Conservation (phyloP, 1,140 invertebrate species). For the Uloborus diversus region DNA sequence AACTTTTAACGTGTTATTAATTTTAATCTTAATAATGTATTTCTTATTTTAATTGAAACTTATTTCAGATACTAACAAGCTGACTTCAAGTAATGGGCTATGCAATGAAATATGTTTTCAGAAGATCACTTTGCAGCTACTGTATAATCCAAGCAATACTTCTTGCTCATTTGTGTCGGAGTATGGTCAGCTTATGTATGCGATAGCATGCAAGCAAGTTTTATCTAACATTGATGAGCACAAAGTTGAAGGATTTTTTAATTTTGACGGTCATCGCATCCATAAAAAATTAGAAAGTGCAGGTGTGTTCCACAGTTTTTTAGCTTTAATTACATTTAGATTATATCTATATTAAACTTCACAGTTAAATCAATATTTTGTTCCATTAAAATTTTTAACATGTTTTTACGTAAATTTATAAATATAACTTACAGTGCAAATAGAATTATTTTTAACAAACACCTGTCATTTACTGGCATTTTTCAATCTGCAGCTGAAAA, state of each 20-base stretch:
- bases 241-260: slow-evolving; percentile 45
- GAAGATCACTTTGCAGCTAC: slow-evolving; percentile 36
- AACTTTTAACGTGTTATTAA: not conserved
- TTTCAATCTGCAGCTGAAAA: too few relatives aligned
- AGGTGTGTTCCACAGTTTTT: too few relatives aligned
- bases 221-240: slow-evolving; percentile 55
- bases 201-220: slow-evolving; percentile 53
- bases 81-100: not conserved
- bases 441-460: too few relatives aligned
- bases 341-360: too few relatives aligned
- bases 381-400: too few relatives aligned
- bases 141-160: slow-evolving; percentile 31
- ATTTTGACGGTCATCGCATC: slow-evolving; percentile 49
- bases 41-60: not conserved
- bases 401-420: too few relatives aligned
- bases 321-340: too few relatives aligned
- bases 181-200: slow-evolving; percentile 56
- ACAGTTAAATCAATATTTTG: too few relatives aligned
- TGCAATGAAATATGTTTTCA: slow-evolving; percentile 57
- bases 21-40: not conserved
- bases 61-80: slow-evolving; percentile 3
- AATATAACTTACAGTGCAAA: too few relatives aligned
- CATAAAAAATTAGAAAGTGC: slow-evolving; percentile 38
- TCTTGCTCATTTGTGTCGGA: slow-evolving; percentile 34
- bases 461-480: too few relatives aligned